These are phyloP conservation scores for Notothenia rossii DNA, from an alignment of 2,113 vertebrate species.

Conservation along the genomic window DNA sequence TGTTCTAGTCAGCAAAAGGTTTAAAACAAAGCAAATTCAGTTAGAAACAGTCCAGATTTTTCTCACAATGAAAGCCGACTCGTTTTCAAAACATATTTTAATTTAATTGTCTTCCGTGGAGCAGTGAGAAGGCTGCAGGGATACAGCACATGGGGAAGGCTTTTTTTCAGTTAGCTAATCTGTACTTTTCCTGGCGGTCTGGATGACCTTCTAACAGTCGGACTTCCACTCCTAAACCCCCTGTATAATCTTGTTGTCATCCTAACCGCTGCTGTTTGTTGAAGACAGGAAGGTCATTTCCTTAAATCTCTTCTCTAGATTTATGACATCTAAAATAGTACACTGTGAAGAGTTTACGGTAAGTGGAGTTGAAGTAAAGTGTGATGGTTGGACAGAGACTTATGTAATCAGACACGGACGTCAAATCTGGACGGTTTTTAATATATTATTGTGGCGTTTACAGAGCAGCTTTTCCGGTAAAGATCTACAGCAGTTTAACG, in stretches of 20 bases:
- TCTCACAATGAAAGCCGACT: no score
- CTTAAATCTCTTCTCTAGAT: neutral
- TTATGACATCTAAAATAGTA: neutral
- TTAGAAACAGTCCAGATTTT: no score
- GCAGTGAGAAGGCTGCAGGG: no score
- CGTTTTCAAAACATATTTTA: no score
- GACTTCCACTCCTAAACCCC: neutral
- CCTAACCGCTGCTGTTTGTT: neutral
- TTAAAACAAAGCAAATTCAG: no score
- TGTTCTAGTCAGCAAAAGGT: neutral
- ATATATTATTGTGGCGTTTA: neutral
- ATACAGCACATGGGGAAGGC: neutral
- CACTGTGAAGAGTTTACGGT: neutral
- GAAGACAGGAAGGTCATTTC: neutral
- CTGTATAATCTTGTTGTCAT: constrained; percentile 10
- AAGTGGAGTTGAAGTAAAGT: neutral
- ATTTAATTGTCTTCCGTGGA: no score
- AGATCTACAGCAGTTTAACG: neutral
- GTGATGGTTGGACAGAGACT: neutral
- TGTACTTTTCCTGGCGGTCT: neutral
- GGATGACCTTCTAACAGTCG: neutral
- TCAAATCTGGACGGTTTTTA: neutral
- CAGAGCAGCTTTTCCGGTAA: neutral
- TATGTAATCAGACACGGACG: neutral
- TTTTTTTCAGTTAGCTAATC: neutral